Percentiles rank a stretch among this genome's conserved stretches.
Conservation (phyloP, 2,888 invertebrate species). For the Gymnoscelis rufifasciata region DNA sequence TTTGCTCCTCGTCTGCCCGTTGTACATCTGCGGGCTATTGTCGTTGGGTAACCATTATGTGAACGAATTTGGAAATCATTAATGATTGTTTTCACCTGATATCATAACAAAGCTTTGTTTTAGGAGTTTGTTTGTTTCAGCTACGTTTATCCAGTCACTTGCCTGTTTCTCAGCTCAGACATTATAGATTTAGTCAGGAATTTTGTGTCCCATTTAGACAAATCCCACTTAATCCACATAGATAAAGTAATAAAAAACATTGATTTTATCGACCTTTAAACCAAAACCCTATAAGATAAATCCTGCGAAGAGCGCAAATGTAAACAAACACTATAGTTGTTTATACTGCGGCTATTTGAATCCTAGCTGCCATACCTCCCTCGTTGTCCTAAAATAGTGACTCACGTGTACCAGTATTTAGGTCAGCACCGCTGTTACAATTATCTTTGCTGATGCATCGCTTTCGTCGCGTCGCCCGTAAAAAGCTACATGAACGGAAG, state of each 20-base stretch:
- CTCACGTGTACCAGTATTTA: constrained; percentile 62
- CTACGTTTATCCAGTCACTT: no score
- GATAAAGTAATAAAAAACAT: neutral
- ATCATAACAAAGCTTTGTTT: constrained; percentile 1
- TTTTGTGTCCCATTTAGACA: neutral
- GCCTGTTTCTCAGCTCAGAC: no score
- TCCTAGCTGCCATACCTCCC: constrained; percentile 62
- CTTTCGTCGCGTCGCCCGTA: constrained; percentile 51
- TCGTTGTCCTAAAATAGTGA: constrained; percentile 61
- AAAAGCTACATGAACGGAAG: constrained; percentile 36
- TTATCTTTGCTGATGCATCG: constrained; percentile 61
- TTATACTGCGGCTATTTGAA: constrained; percentile 48
- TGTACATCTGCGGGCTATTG: constrained; percentile 66
- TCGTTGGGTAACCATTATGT: constrained; percentile 55
- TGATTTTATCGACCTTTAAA: neutral
- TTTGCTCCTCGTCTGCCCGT: constrained; percentile 74
- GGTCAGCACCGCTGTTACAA: constrained; percentile 68
- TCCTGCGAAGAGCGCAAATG: neutral
- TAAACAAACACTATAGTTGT: constrained; percentile 28
- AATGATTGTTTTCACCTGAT: constrained; percentile 6
- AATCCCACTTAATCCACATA: neutral
- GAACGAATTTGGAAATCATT: constrained; percentile 18
- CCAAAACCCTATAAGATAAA: constrained; percentile 5
- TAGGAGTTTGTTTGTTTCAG: no score
- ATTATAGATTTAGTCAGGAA: no score